Base-by-base conservation (phyloP, 2,888 invertebrate species). In the Reticulitermes lucifugus region DNA sequence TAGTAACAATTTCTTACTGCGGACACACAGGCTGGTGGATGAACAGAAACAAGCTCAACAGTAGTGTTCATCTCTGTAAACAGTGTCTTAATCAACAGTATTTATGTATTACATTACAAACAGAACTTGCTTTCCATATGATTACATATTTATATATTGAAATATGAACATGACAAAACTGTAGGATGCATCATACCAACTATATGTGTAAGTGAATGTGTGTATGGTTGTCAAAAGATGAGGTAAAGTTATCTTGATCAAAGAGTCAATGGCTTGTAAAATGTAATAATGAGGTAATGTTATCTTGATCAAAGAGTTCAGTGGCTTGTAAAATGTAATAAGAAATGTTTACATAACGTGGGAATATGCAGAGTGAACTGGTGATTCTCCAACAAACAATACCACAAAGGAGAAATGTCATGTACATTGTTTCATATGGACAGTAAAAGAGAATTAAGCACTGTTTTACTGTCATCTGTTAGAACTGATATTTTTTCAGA, bases 71-170 rank as follows among this genome's bases (percentile, higher is more conserved):
- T 60, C 81, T 29, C 60, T 81, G 14, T 60, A 81, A 60, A 81
- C 81, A 81, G 59, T 81, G 35, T 81, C 81, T 70, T 70, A 81
- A 60, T 60, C 60, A 81, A 81, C 81, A 81, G 60, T 81, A 29
- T 81, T 60, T 60, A 81, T 29, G 81, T 81, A 81, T 81, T 60
- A 81, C 81, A 81, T 81, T 81, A 81, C 41, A 81, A 81, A 60
- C 43, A 55, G 0, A 79, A 79, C 25, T 79, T 29, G 25, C 46
- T 10, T 55, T 79, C 21, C 29, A 51, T 79, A 79, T 55, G 43
- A n/a, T 41, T 65, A 55, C 0, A 46, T 46, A 46, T 46, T 46
- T 46, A 46, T 41, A 82, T 71, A 83, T 43, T 71, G 43, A n/a
- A 83, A 83, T 83, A 83, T 83, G 41, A 65, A 71, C 41, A 70